A percentile compares a stretch with the other conserved stretches of the same genome.
Conservation (phyloP, 2,113 vertebrate species). For the Anthoscopus minutus region DNA sequence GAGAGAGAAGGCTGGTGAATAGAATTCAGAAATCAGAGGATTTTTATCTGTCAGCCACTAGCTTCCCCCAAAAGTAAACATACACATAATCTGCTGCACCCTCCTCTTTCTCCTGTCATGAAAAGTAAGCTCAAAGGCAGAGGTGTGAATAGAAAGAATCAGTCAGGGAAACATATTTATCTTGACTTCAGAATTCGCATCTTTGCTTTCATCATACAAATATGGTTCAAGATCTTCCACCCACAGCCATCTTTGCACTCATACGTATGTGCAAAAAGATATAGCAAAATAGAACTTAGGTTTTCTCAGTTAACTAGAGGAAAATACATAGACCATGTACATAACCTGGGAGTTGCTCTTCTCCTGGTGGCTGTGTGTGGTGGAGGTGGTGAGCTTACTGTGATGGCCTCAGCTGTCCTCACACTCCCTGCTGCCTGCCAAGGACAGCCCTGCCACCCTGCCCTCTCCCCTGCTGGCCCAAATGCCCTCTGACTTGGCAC, state of each 20-base stretch:
- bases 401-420: neutral
- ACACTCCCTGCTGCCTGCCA: neutral
- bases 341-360: neutral
- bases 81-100: neutral
- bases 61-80: neutral
- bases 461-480: accelerated
- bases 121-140: neutral
- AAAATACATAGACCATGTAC: neutral
- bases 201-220: neutral
- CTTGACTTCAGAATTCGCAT: neutral
- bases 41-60: neutral
- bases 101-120: neutral
- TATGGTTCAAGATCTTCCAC: neutral
- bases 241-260: neutral
- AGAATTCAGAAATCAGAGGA: neutral
- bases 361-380: neutral
- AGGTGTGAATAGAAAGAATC: neutral
- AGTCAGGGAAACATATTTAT: neutral
- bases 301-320: neutral
- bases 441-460: neutral
- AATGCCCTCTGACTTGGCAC: neutral
- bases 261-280: neutral
- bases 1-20: neutral
- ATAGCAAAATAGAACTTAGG: neutral
- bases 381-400: neutral